These are phyloP conservation scores for Chiroxiphia lanceolata DNA, from an alignment of 2,797 vertebrate species.

Conservation along the genomic window DNA sequence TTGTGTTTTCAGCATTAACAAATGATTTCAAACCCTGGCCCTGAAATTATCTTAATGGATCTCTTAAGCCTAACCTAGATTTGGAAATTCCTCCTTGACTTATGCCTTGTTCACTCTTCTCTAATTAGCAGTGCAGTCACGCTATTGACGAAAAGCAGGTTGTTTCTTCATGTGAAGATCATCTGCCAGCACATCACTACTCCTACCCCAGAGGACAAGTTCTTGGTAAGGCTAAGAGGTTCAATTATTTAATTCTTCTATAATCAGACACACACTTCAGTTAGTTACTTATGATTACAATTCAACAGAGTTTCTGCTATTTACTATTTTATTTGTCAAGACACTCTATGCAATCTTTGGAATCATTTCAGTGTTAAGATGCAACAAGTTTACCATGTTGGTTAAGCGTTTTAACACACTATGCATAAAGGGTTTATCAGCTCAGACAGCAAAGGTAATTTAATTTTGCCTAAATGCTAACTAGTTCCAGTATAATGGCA, in stretches of 20 bases:
- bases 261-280: neutral
- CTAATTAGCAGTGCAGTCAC: conserved; percentile 15
- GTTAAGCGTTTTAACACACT: neutral
- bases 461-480: neutral
- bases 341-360: neutral
- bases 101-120: neutral
- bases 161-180: conserved; percentile 1
- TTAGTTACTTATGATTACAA: neutral
- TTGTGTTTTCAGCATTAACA: neutral
- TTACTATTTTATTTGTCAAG: neutral
- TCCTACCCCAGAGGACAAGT: conserved; percentile 33
- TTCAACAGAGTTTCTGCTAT: neutral
- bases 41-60: neutral
- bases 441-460: neutral
- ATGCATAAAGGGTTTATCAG: neutral
- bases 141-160: neutral
- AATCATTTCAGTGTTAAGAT: neutral
- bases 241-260: conserved; percentile 8
- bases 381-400: neutral
- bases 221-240: conserved; percentile 30
- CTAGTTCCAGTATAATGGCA: neutral
- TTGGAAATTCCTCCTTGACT: neutral
- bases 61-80: neutral
- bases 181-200: conserved; percentile 7
- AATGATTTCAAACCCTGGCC: neutral